Conservation (phyloP, 2,888 invertebrate species). For the Erynnis tages region DNA sequence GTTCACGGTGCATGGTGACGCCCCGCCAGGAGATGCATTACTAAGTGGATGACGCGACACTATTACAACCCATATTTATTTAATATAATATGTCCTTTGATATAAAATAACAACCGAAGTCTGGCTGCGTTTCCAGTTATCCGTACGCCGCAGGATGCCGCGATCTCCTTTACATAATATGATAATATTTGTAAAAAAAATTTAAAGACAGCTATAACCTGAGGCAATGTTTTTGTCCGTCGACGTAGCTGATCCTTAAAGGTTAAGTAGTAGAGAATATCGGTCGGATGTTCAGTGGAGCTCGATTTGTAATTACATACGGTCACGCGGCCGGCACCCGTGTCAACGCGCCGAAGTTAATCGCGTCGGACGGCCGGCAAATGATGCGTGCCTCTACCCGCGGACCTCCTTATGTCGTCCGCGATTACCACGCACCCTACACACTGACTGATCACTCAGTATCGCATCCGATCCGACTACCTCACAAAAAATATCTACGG, state of each 20-base stretch:
- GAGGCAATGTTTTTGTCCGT: conserved; percentile 11
- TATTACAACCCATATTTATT: conserved; percentile 77
- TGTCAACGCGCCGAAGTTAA: conserved; percentile 62
- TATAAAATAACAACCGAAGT: conserved; percentile 67
- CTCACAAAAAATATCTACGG: conserved; percentile 23
- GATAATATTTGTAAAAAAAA: conserved; percentile 27
- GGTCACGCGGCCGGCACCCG: conserved; percentile 52
- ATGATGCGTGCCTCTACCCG: conserved; percentile 69
- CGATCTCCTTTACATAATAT: conserved; percentile 58
- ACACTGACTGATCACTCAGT: conserved; percentile 53
- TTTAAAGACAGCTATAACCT: background rate
- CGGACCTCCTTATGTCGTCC: conserved; percentile 64
- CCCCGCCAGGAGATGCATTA: conserved; percentile 69
- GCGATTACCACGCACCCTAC: conserved; percentile 60
- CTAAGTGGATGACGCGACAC: conserved; percentile 75
- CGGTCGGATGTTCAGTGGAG: conserved; percentile 45
- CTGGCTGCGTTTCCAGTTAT: conserved; percentile 69
- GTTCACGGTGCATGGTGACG: conserved; percentile 48
- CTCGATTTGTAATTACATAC: conserved; percentile 58
- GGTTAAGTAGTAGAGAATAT: conserved; percentile 20
- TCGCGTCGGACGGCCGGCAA: conserved; percentile 66
- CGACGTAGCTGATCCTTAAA: conserved; percentile 14
- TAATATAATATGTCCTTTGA: conserved; percentile 77
- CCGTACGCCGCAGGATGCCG: conserved; percentile 70
- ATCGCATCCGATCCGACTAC: conserved; percentile 29